Percentiles rank a stretch among this genome's conserved stretches.
phyloP scores from a whole-genome alignment of 2,797 vertebrate genomes.

The Lagocephalus sceleratus region DNA sequence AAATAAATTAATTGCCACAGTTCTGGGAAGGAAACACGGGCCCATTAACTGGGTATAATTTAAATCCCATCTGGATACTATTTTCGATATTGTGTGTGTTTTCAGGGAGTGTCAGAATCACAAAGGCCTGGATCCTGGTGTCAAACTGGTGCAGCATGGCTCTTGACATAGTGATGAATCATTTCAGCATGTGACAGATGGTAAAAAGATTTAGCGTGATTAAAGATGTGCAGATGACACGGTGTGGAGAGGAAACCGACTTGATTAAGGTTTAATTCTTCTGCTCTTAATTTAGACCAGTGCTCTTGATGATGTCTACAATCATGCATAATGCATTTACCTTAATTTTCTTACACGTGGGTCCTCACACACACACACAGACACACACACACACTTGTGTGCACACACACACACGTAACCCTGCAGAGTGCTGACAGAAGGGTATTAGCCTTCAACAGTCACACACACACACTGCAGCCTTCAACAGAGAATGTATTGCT shows the following conservation, averaged over 20 bases:
- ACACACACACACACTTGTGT: conserved; percentile 1
- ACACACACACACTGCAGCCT: conserved; percentile 53
- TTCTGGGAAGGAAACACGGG: not conserved
- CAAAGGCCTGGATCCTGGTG: not conserved
- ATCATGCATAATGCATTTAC: conserved; percentile 30
- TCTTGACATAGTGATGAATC: conserved; percentile 8
- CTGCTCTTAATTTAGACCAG: conserved; percentile 23
- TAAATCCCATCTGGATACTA: too few relatives aligned
- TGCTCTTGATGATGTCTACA: conserved; percentile 15
- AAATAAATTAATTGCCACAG: not conserved
- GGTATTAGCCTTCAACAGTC: conserved; percentile 59
- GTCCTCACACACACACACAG: not conserved
- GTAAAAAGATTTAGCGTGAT: conserved; percentile 13
- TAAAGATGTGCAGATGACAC: conserved; percentile 4
- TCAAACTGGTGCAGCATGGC: not conserved
- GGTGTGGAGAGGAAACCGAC: conserved; percentile 11
- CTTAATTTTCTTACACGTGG: conserved; percentile 10
- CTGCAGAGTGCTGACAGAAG: conserved; percentile 17
- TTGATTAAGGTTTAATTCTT: conserved; percentile 9
- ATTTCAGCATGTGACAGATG: conserved; percentile 5
- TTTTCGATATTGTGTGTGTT: too few relatives aligned
- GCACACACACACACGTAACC: conserved; percentile 2
- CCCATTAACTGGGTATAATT: too few relatives aligned
- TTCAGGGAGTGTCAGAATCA: too few relatives aligned
- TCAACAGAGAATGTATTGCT: conserved; percentile 56